phyloP scores from a whole-genome alignment of 1,140 invertebrate genomes.

The Cylas formicarius region DNA sequence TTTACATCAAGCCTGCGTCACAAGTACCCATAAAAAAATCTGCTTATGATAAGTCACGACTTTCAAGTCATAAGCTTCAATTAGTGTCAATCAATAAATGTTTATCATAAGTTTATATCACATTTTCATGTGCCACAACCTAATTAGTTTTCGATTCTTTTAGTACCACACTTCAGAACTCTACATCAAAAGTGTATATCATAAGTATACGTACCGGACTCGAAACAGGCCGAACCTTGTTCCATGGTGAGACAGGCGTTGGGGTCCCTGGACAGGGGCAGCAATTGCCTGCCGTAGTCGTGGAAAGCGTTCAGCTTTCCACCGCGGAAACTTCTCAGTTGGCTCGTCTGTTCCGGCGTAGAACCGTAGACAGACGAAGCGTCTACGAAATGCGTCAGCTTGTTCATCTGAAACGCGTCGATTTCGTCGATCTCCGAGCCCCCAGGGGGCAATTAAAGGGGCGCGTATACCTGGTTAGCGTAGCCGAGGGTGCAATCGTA shows the following conservation, averaged over 20 bases:
- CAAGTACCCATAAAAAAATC: too few species aligned
- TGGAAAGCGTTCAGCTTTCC: slow-evolving; percentile 53
- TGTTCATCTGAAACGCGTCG: slow-evolving; percentile 58
- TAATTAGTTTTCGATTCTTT: too few species aligned
- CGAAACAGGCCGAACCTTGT: slow-evolving; percentile 52
- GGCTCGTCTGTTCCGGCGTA: slow-evolving; percentile 46
- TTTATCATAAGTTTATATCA: too few species aligned
- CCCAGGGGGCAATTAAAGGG: too few species aligned
- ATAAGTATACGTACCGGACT: slow-evolving; percentile 41
- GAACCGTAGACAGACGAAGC: slow-evolving; percentile 66
- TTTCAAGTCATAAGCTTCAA: too few species aligned
- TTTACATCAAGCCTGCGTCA: too few species aligned
- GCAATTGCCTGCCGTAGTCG: slow-evolving; percentile 53
- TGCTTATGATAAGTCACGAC: too few species aligned
- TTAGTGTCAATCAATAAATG: too few species aligned
- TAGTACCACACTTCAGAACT: too few species aligned
- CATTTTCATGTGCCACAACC: too few species aligned
- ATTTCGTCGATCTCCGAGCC: background rate
- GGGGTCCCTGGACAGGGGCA: slow-evolving; percentile 48
- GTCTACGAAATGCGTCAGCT: slow-evolving; percentile 67
- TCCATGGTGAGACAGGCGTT: slow-evolving; percentile 49
- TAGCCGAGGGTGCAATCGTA: slow-evolving; percentile 61
- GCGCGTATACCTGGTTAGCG: slow-evolving; percentile 54
- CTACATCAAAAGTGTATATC: too few species aligned
- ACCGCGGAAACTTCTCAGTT: slow-evolving; percentile 49